Evolutionary conservation across 1,140 invertebrate species (phyloP), one percentile per base, ranked within the genome.

Genomic region (Drosophila gunungcola): DNA sequence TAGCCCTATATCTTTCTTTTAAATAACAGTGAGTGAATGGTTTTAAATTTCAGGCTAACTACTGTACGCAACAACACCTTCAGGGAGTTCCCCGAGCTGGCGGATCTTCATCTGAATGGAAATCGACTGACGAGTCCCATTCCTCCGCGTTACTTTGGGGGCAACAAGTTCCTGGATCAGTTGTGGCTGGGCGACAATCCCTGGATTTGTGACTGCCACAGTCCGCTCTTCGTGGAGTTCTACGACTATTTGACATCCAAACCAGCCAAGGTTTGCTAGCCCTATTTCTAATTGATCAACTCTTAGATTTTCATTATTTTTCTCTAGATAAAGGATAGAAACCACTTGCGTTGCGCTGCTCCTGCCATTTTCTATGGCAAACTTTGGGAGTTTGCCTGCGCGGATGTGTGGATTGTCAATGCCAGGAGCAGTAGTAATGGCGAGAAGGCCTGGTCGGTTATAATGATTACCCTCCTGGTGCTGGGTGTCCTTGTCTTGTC

Each of bases 181-280:
- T 82, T 96, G 9, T 92, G 93, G 83, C 73, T 96, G 43, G 92
- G 94, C 10, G 95, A 96, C 55, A 96, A 96, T 92, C 95, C 95
- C 62, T 96, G 96, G 96, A 92, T 94, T 58, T 96, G 96, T 83
- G 94, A 96, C 60, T 96, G 96, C 69, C 72, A 79, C 4, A 94
- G 93, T 70, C 58, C 78, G 0, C 92, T 94, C 42, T 93, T 96
- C 70, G 93, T 93, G 58, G 89, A 93, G 25, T 94, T 95, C 72
- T 95, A 94, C 64, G 92, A 94, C 48, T 96, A 92, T 84, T 79
- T 96, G 9, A 94, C 93, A 0, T 83, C 93, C 25, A 93, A 93
- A 60, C 93, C 94, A n/a, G 91, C 93, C n/a, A 95, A 94, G 86
- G 94, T 94, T 10, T 1, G 38, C 10, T 12, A 7, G 0, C 5